phyloP scores from a whole-genome alignment of 2,113 vertebrate genomes.

The Electrona antarctica region DNA sequence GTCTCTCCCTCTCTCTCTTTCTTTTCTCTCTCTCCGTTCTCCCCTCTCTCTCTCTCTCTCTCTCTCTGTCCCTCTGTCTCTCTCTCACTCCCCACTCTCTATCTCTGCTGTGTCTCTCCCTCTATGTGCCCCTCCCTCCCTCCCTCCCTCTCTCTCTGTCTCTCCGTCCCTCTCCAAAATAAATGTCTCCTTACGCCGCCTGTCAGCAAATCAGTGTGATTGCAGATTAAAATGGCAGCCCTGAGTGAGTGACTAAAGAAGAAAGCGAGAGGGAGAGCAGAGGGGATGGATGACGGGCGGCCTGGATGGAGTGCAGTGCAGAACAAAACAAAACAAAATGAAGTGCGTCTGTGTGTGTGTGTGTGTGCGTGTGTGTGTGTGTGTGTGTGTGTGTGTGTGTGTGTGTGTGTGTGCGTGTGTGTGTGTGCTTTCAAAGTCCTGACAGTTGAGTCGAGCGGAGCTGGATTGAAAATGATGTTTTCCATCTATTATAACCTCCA shows the following conservation, averaged over 20 bases:
- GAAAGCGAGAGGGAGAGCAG: slow-evolving; percentile 7
- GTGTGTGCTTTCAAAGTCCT: neutral
- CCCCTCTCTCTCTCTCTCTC: no score
- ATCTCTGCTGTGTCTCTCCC: neutral
- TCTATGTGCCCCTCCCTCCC: no score
- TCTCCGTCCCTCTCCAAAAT: slow-evolving; percentile 20
- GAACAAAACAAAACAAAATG: neutral
- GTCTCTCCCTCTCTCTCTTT: neutral
- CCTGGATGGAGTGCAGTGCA: neutral
- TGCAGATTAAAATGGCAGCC: slow-evolving; percentile 51
- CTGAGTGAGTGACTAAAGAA: slow-evolving; percentile 22
- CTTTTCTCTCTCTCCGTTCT: no score
- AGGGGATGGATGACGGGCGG: slow-evolving; percentile 4
- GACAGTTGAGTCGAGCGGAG: slow-evolving; percentile 25
- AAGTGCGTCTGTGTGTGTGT: neutral
- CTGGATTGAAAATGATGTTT: slow-evolving; percentile 35
- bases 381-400: no score
- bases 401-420: no score
- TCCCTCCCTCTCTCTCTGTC: neutral
- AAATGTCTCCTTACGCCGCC: slow-evolving; percentile 9
- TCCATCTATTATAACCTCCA: slow-evolving; percentile 34
- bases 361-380: no score
- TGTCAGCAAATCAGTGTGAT: slow-evolving; percentile 51
- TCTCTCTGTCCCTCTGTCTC: no score
- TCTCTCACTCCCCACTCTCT: neutral